Percentiles rank a stretch among this genome's conserved stretches.
Evolutionary conservation across 2,888 invertebrate genomes (phyloP).

Genomic region (Patella ulyssiponensis): DNA sequence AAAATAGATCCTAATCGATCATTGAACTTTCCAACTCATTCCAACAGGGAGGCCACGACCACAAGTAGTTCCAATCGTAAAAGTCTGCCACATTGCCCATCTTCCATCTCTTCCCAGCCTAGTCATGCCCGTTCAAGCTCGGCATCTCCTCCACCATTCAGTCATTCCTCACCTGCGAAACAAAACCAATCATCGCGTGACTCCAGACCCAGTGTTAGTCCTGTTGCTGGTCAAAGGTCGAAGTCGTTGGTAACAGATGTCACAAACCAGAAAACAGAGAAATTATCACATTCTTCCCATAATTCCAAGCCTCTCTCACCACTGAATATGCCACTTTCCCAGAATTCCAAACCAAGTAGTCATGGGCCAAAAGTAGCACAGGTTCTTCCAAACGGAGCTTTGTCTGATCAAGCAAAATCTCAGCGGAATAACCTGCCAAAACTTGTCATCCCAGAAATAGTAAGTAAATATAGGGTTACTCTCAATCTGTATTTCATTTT

Average conservation of each 20-base stretch:
- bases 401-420: background rate
- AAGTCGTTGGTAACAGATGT: background rate
- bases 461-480: background rate
- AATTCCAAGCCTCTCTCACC: too few species aligned
- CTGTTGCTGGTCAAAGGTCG: background rate
- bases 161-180: constrained; percentile 6
- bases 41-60: background rate
- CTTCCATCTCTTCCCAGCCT: background rate
- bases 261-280: too few species aligned
- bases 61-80: background rate
- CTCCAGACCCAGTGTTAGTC: background rate
- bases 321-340: too few species aligned
- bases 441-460: background rate
- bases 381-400: background rate
- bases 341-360: too few species aligned
- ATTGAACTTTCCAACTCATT: background rate
- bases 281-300: too few species aligned
- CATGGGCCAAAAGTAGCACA: too few species aligned
- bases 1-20: constrained; percentile 4
- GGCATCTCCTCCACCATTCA: background rate
- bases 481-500: too few species aligned
- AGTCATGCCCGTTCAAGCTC: background rate
- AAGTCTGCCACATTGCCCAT: background rate
- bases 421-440: background rate
- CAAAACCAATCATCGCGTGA: background rate